Evolutionary conservation across 2,797 vertebrate genomes (phyloP).

Genomic region (Apogon hyalosoma): DNA sequence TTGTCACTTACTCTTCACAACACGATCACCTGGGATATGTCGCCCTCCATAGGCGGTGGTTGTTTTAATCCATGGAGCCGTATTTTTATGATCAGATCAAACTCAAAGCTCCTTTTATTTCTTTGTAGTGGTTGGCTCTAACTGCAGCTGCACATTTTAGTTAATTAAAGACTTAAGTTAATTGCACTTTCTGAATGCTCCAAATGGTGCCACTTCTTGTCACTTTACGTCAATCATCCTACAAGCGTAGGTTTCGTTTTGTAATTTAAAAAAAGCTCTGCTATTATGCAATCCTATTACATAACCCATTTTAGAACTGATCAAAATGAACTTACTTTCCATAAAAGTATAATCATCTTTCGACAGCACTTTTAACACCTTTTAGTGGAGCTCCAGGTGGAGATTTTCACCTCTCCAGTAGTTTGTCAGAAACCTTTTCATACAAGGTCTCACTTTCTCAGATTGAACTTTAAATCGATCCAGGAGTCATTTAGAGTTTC

Average conservation of each 20-base stretch:
- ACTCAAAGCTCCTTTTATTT: too few relatives aligned
- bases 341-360: constrained; percentile 5
- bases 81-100: too few relatives aligned
- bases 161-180: too few relatives aligned
- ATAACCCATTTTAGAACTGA: not conserved
- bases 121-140: too few relatives aligned
- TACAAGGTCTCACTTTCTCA: not conserved
- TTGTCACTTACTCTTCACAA: too few relatives aligned
- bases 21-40: too few relatives aligned
- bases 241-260: not conserved
- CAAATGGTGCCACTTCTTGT: not conserved
- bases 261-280: not conserved
- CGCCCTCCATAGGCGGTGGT: too few relatives aligned
- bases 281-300: constrained; percentile 19
- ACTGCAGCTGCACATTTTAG: too few relatives aligned
- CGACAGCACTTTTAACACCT: not conserved
- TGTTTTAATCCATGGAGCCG: too few relatives aligned
- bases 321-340: constrained; percentile 3
- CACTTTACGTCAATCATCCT: not conserved
- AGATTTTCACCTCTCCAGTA: not conserved
- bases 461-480: constrained; percentile 22
- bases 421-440: constrained; percentile 18
- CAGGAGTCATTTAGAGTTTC: constrained; percentile 26
- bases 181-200: too few relatives aligned
- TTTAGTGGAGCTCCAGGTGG: constrained; percentile 7